These are phyloP conservation scores for Cerastis leucographa DNA, from an alignment of 2,888 invertebrate genomes.

Conservation along the genomic window DNA sequence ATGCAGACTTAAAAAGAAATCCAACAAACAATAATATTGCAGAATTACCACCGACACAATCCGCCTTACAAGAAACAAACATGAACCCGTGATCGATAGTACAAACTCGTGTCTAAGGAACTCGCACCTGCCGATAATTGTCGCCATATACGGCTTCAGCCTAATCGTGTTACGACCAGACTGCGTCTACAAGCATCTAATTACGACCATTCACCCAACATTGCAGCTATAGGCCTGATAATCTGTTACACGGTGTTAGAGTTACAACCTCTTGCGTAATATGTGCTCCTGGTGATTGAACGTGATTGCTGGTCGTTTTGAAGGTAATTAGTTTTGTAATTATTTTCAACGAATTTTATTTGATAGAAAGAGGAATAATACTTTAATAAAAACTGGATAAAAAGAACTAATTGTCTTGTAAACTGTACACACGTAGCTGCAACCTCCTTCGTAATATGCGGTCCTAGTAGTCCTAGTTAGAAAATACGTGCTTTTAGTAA, in stretches of 20 bases:
- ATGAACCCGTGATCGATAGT: conserved; percentile 61
- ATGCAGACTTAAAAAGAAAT: neutral
- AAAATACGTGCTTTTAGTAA: neutral
- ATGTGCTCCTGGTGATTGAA: conserved; percentile 49
- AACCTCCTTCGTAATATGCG: neutral
- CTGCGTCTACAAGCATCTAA: conserved; percentile 62
- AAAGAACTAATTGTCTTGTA: neutral
- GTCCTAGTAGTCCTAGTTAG: neutral
- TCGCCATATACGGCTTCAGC: conserved; percentile 69
- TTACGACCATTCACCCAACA: conserved; percentile 62
- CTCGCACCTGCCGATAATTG: conserved; percentile 66
- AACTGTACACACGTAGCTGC: neutral
- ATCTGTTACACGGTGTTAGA: conserved; percentile 46
- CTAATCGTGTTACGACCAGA: conserved; percentile 71
- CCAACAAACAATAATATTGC: neutral
- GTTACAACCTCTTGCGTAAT: conserved; percentile 50
- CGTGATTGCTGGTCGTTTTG: conserved; percentile 30
- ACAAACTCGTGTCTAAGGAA: conserved; percentile 60
- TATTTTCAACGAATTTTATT: neutral
- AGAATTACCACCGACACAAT: conserved; percentile 5
- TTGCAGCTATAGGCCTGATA: conserved; percentile 40
- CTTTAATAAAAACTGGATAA: neutral
- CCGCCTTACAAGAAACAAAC: conserved; percentile 56
- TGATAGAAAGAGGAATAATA: neutral
- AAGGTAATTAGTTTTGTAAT: conserved; percentile 4